Evolutionary conservation across 2,113 vertebrate species (phyloP).

Genomic region (Elgaria multicarinata): DNA sequence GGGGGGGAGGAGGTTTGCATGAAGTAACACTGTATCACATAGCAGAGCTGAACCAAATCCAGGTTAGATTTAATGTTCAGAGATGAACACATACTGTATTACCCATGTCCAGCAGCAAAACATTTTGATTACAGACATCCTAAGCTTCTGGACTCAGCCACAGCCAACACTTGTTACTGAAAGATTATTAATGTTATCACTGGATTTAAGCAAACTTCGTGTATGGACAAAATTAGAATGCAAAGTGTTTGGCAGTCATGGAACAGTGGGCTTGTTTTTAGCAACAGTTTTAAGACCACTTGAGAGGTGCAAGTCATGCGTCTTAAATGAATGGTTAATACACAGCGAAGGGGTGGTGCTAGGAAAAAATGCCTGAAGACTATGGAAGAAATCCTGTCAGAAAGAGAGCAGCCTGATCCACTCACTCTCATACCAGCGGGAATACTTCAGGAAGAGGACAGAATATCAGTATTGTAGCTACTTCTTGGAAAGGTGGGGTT

Average conservation of each 20-base stretch:
- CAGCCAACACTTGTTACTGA: conserved; percentile 72
- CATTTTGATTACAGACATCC: conserved; percentile 77
- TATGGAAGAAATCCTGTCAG: not conserved
- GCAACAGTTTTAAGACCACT: conserved; percentile 61
- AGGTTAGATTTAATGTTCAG: conserved; percentile 69
- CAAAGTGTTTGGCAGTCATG: conserved; percentile 55
- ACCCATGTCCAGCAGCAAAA: conserved; percentile 63
- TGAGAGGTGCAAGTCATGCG: conserved; percentile 54
- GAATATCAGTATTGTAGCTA: conserved; percentile 12
- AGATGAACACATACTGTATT: conserved; percentile 56
- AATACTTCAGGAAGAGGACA: conserved; percentile 36
- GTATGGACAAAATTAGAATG: conserved; percentile 81
- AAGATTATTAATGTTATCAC: conserved; percentile 80
- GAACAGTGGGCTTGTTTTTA: conserved; percentile 68
- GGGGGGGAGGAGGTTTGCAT: conserved; percentile 22
- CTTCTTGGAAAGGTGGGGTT: not conserved
- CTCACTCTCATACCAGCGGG: not conserved
- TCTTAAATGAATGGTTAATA: conserved; percentile 48
- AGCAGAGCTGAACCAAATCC: conserved; percentile 61
- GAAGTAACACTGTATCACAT: conserved; percentile 45
- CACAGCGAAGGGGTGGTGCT: conserved; percentile 38
- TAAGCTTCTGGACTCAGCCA: conserved; percentile 70
- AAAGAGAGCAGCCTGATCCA: not conserved
- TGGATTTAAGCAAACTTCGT: conserved; percentile 75
- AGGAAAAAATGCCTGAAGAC: conserved; percentile 18